These are phyloP conservation scores for Enteromius thamalakanensis DNA, from an alignment of 2,797 vertebrate genomes.

Conservation along the genomic window DNA sequence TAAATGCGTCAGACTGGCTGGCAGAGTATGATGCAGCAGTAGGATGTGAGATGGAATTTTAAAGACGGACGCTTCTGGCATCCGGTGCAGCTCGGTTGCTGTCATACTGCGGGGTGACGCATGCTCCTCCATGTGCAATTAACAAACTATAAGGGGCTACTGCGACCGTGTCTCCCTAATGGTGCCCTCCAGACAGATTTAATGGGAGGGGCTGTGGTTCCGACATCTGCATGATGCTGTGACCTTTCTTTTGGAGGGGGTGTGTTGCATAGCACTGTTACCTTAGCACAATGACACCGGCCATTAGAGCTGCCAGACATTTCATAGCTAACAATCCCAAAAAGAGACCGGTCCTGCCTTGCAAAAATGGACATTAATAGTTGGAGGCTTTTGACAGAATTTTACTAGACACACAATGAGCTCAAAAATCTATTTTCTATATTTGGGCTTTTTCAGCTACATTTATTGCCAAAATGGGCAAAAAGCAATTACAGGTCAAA, in stretches of 20 bases:
- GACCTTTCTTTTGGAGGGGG: conserved; percentile 26
- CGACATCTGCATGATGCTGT: conserved; percentile 41
- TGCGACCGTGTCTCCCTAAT: conserved; percentile 48
- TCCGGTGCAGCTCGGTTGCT: background rate
- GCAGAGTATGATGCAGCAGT: conserved; percentile 14
- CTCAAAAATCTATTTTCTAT: no score
- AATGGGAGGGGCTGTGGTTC: conserved; percentile 1
- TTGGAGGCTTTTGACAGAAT: background rate
- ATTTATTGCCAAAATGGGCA: no score
- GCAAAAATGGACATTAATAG: background rate
- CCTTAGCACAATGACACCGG: conserved; percentile 13
- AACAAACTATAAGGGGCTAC: conserved; percentile 28
- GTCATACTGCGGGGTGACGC: background rate
- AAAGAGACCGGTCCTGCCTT: background rate
- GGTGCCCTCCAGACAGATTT: conserved; percentile 30
- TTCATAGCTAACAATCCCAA: conserved; percentile 34
- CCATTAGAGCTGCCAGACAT: conserved; percentile 29
- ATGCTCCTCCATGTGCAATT: conserved; percentile 16
- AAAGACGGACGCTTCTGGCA: background rate
- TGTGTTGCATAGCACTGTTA: conserved; percentile 18
- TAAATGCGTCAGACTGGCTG: background rate
- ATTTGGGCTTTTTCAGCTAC: no score
- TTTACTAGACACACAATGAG: background rate
- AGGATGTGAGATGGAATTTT: conserved; percentile 33
- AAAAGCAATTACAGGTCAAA: background rate